These are phyloP conservation scores for Eulemur rubriventer DNA, from an alignment of 2,797 vertebrate species.

Conservation along the genomic window DNA sequence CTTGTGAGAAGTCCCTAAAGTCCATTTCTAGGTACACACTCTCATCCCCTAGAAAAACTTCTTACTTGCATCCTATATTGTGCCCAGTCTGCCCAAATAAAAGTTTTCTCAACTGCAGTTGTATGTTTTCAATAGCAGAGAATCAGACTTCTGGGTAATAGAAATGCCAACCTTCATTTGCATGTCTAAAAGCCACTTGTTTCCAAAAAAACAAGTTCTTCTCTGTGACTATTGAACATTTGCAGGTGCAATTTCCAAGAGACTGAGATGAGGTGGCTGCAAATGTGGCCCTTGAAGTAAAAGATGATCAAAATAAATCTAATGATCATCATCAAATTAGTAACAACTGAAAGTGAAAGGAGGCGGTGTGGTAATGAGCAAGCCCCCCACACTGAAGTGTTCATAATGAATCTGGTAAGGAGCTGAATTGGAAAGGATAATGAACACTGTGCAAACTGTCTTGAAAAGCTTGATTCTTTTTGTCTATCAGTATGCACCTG, in stretches of 20 bases:
- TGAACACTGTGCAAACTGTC: not conserved
- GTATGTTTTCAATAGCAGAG: slow-evolving; percentile 7
- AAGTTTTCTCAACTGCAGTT: slow-evolving; percentile 28
- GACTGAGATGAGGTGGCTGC: slow-evolving; percentile 30
- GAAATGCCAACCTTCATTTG: slow-evolving; percentile 64
- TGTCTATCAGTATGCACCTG: slow-evolving; percentile 42
- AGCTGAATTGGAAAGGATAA: not conserved
- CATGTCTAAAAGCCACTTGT: slow-evolving; percentile 69
- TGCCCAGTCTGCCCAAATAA: not conserved
- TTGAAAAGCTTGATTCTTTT: slow-evolving; percentile 42
- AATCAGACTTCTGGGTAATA: slow-evolving; percentile 19
- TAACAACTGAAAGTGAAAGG: slow-evolving; percentile 47
- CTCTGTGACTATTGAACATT: slow-evolving; percentile 15
- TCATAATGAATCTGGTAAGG: slow-evolving; percentile 14
- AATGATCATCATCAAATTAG: slow-evolving; percentile 77
- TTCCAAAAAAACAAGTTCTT: slow-evolving; percentile 43
- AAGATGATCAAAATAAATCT: slow-evolving; percentile 76
- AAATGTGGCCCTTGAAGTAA: slow-evolving; percentile 68
- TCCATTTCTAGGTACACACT: not conserved
- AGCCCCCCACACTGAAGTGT: not conserved
- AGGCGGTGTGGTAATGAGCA: slow-evolving; percentile 2
- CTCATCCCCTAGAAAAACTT: not conserved
- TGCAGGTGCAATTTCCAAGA: slow-evolving; percentile 73
- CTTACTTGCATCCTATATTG: not conserved
- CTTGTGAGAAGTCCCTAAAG: not conserved